Base-by-base conservation (phyloP, 2,888 invertebrate genomes). In the Ditylenchus weischeri region DNA sequence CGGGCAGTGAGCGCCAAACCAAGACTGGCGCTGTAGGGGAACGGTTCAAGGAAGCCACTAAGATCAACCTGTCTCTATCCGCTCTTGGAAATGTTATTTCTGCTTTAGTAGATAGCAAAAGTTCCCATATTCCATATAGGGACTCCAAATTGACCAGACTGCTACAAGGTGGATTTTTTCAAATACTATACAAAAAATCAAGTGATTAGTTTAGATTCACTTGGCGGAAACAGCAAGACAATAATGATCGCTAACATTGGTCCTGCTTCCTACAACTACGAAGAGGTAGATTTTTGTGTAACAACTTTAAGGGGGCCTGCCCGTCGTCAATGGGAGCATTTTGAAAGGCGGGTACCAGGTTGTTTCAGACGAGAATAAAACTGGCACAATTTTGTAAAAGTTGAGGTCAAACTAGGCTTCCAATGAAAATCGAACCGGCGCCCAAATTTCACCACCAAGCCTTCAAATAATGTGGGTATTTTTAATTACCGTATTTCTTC, bases 161-260 rank as follows among this genome's bases (percentile, higher is more conserved):
- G 48, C 86, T 98, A 69, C 95, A 98, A 86, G 96, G 76, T 75
- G n/a, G 50, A 38, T 35, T 49, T 35, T 49, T 0, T 13, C 7
- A n/a, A 35, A 19, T 10, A 18, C 5, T 19, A 10, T 51, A n/a
- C 8, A 15, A 15, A 43, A 6, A 6, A 43, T 15, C 8, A 43
- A 15, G 15, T 43, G 21, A 21, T 35, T 35, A 6, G 15, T 51
- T 36, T 62, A 76, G 96, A 98, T 86, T 96, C 95, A 0, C 87
- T 99, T 58, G 98, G 98, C 66, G 98, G 98, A 13, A 96, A 96
- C 87, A 93, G 96, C 57, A 93, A 93, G 85, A 68, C 68, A 0
- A 92, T 98, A 65, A 98, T 98, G 96, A 92, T 99, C 65, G 98
- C 98, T 13, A 96, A 95, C 84, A 90, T 99, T 81, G 96, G 96